Evolutionary conservation across 1,140 invertebrate species (phyloP).

Genomic region (Pachyrhynchus sulphureomaculatus): DNA sequence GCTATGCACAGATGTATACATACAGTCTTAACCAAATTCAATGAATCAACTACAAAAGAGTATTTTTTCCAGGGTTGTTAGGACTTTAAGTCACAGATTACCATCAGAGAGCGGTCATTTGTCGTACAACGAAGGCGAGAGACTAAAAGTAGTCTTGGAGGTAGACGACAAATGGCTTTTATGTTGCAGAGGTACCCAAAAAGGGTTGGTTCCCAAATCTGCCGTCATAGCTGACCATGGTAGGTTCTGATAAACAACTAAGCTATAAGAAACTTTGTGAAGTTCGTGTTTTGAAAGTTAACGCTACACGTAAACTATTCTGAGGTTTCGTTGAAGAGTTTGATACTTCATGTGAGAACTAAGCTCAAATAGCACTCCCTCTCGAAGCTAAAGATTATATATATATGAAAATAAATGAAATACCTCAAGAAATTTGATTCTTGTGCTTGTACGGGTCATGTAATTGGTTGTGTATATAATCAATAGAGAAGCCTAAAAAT

Average conservation of each 20-base stretch:
- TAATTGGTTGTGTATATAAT: too few relatives aligned
- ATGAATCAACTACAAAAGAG: conserved; percentile 33
- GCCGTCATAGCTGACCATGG: conserved; percentile 59
- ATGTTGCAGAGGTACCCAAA: conserved; percentile 74
- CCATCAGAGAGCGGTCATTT: conserved; percentile 75
- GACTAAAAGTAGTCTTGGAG: conserved; percentile 70
- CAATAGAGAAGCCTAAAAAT: too few relatives aligned
- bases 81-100: conserved; percentile 70
- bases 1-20: too few relatives aligned
- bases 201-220: conserved; percentile 73
- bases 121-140: conserved; percentile 77
- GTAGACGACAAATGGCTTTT: conserved; percentile 76
- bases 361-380: too few relatives aligned
- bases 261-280: neutral
- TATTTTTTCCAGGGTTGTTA: conserved; percentile 63
- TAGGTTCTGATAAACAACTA: conserved; percentile 35
- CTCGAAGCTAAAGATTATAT: too few relatives aligned
- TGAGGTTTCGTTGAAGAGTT: too few relatives aligned
- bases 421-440: too few relatives aligned
- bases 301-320: too few relatives aligned
- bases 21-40: neutral
- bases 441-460: too few relatives aligned
- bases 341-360: too few relatives aligned
- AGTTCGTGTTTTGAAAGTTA: neutral
- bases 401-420: too few relatives aligned